Conservation (phyloP, 1,140 invertebrate species). For the Stegodyphus mimosarum region DNA sequence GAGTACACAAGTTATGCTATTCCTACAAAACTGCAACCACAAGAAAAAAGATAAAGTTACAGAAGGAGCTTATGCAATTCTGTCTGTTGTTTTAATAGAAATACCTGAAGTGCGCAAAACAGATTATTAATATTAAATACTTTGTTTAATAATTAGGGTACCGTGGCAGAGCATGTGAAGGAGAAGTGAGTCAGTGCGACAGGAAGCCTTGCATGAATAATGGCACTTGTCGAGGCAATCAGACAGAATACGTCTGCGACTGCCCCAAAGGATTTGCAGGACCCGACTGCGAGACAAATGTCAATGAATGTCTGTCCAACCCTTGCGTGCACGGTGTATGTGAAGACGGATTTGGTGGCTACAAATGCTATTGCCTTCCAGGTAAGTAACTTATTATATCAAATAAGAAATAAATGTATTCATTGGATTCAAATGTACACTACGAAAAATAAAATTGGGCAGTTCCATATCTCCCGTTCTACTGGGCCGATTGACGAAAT, state of each 20-base stretch:
- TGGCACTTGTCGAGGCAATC: slow-evolving; percentile 67
- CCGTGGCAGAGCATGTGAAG: slow-evolving; percentile 64
- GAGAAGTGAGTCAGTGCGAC: slow-evolving; percentile 64
- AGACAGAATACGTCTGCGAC: slow-evolving; percentile 67
- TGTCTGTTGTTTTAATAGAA: too few species aligned
- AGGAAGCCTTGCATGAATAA: slow-evolving; percentile 68
- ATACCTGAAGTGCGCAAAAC: too few species aligned
- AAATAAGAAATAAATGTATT: too few species aligned
- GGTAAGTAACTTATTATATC: neutral
- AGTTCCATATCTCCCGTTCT: too few species aligned
- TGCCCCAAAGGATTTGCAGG: slow-evolving; percentile 68
- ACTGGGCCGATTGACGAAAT: too few species aligned
- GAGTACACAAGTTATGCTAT: too few species aligned
- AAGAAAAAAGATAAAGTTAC: too few species aligned
- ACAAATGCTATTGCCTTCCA: slow-evolving; percentile 68
- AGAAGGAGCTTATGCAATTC: too few species aligned
- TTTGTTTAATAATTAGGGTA: slow-evolving; percentile 62
- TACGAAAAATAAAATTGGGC: too few species aligned
- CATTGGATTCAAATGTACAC: too few species aligned
- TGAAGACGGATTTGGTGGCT: slow-evolving; percentile 68
- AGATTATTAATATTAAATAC: neutral
- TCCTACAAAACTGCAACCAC: too few species aligned
- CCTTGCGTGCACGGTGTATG: slow-evolving; percentile 71
- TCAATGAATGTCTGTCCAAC: slow-evolving; percentile 68
- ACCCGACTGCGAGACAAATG: slow-evolving; percentile 67